Percentiles rank a stretch among this genome's conserved stretches.
phyloP scores from a whole-genome alignment of 2,888 invertebrate species.

The Elegia similella region DNA sequence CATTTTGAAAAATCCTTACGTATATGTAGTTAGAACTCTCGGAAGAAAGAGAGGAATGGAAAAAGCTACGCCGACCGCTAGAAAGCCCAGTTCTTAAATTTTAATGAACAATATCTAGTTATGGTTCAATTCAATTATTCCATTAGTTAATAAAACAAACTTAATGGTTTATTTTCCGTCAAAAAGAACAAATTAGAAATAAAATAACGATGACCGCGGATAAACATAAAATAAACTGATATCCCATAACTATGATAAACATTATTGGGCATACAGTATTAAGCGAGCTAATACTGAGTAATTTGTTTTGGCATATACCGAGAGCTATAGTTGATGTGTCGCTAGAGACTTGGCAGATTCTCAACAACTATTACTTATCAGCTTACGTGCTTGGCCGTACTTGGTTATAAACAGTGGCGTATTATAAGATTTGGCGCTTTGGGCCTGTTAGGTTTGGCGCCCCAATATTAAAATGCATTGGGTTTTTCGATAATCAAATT shows the following conservation, averaged over 20 bases:
- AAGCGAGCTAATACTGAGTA: slow-evolving; percentile 7
- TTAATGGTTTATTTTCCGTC: background rate
- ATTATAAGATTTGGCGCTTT: no score
- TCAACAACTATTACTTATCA: slow-evolving; percentile 18
- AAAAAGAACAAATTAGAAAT: background rate
- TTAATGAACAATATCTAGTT: no score
- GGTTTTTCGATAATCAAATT: no score
- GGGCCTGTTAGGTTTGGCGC: no score
- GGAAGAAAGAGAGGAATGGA: no score
- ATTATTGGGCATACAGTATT: background rate
- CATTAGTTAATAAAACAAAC: background rate
- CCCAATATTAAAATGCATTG: no score
- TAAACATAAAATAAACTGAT: background rate
- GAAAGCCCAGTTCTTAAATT: no score
- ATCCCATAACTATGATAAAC: background rate
- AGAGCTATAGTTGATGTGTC: slow-evolving; percentile 17
- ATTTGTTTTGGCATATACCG: slow-evolving; percentile 9
- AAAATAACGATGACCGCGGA: background rate
- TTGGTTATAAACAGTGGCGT: slow-evolving; percentile 2
- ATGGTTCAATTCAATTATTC: no score
- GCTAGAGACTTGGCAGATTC: slow-evolving; percentile 20
- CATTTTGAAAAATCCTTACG: no score
- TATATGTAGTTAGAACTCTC: no score
- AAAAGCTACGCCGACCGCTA: no score
- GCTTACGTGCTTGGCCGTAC: slow-evolving; percentile 15